These are phyloP conservation scores for Acyrthosiphon pisum DNA, from an alignment of 1,140 invertebrate species.

Conservation along the genomic window DNA sequence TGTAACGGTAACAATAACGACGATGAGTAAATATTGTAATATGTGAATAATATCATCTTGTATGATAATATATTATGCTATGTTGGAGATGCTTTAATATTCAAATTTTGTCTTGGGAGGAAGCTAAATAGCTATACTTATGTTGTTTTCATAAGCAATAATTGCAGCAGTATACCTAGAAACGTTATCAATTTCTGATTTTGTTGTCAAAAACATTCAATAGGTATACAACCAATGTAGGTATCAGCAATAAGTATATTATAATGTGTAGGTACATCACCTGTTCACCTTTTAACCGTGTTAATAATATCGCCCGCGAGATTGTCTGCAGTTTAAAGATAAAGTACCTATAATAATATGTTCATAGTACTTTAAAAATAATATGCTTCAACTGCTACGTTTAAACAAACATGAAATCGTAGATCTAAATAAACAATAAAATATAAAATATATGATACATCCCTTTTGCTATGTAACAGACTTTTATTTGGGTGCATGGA, in stretches of 20 bases:
- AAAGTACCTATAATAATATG: not conserved
- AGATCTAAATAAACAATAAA: not conserved
- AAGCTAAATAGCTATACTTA: not conserved
- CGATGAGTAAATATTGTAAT: not conserved
- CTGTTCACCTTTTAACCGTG: slow-evolving; percentile 37
- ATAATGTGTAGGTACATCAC: not conserved
- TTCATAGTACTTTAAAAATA: not conserved
- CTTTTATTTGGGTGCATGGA: not conserved
- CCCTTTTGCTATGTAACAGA: not conserved
- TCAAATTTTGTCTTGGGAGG: not conserved
- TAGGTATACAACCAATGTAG: not conserved
- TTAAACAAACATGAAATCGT: not conserved
- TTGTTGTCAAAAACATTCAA: slow-evolving; percentile 33
- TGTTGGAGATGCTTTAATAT: not conserved
- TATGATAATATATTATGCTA: not conserved
- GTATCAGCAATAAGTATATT: slow-evolving; percentile 2
- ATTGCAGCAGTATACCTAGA: not conserved
- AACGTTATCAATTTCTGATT: slow-evolving; percentile 13
- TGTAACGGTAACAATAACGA: not conserved
- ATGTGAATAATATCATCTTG: not conserved
- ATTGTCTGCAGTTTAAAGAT: slow-evolving; percentile 8
- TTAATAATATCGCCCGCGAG: not conserved
- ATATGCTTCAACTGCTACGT: not conserved
- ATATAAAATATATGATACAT: not conserved
- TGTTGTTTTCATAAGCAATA: not conserved